Evolutionary conservation across 2,113 vertebrate species (phyloP), one percentile per base, ranked within the genome.

Genomic region (Daboia siamensis): DNA sequence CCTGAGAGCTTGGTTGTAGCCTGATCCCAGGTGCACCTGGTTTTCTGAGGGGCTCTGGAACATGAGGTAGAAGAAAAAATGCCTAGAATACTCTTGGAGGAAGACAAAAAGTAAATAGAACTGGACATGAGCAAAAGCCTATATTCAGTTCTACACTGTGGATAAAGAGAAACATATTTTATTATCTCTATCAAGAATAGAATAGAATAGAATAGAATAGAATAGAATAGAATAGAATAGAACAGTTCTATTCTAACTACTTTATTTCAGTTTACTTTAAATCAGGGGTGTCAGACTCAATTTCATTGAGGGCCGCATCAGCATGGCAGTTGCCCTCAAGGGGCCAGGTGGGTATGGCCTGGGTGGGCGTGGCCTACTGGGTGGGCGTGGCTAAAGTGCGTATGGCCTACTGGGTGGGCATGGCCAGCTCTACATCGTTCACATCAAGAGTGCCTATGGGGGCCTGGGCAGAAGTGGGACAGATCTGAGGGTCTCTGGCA

Each of bases 181-280:
- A 13, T 69, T n/a, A 69, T 69, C 29, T 69, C 11, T n/a, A 29
- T 69, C 29, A 33, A 15, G 61, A 69, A 69, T n/a, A 11, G 61
- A 69, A n/a, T 0, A 1, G 1, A 61, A 29, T 3, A 1, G 59
- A 64, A 1, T 4, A 1, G 5, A 57, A 23, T 4, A 20, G 1
- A 44, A 7, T 17, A 15, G 20, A 84, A 21, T 1, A 13, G 39
- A 84, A 21, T 10, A 10, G 13, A 74, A 15, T 5, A 20, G 20
- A 57, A 23, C 1, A 13, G 85, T 13, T 51, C 46, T 51, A 12
- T 69, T 69, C 29, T 69, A 69, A 51, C 46, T 92, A 89, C 91
- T 93, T 90, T 94, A 74, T 15, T 33, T 4, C 23, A 92, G 23
- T 6, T 84, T 92, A 92, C 89, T 52, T 91, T 48, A 93, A 93